A percentile compares a stretch with the other conserved stretches of the same genome.
Evolutionary conservation across 1,140 invertebrate species (phyloP).

Genomic region (Drosophila tani): DNA sequence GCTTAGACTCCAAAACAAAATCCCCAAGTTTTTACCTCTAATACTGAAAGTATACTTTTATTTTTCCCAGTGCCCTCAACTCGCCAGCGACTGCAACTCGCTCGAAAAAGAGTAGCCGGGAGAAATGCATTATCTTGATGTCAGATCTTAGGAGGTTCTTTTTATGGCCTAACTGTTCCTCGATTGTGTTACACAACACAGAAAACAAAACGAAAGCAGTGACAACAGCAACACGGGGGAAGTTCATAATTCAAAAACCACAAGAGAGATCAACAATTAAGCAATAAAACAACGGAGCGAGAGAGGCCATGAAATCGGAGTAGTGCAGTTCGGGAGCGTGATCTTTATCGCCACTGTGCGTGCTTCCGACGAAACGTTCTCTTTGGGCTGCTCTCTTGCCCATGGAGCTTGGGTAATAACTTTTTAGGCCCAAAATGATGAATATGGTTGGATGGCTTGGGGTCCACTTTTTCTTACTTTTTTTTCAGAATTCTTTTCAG

Average conservation of each 20-base stretch:
- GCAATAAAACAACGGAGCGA: constrained; percentile 64
- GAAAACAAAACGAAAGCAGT: constrained; percentile 36
- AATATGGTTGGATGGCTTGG: neutral
- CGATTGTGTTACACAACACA: constrained; percentile 69
- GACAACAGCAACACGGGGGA: constrained; percentile 31
- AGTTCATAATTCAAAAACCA: constrained; percentile 56
- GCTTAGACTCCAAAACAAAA: neutral
- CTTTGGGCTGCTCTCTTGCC: constrained; percentile 6
- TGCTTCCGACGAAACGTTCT: constrained; percentile 71
- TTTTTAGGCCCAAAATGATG: constrained; percentile 36
- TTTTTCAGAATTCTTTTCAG: neutral
- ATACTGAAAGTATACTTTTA: neutral
- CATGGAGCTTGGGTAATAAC: constrained; percentile 35
- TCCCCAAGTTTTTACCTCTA: neutral
- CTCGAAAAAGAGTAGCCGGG: constrained; percentile 52
- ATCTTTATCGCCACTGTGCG: constrained; percentile 63
- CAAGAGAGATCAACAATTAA: constrained; percentile 70
- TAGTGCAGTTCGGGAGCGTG: constrained; percentile 69
- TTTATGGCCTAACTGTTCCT: constrained; percentile 78
- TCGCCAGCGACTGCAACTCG: neutral
- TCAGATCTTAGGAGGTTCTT: constrained; percentile 61
- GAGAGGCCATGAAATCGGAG: constrained; percentile 54
- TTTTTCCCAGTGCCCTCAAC: constrained; percentile 12
- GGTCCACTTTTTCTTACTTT: constrained; percentile 12
- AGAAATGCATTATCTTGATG: constrained; percentile 69